phyloP scores from a whole-genome alignment of 2,113 vertebrate species.

The Nettapus auritus region DNA sequence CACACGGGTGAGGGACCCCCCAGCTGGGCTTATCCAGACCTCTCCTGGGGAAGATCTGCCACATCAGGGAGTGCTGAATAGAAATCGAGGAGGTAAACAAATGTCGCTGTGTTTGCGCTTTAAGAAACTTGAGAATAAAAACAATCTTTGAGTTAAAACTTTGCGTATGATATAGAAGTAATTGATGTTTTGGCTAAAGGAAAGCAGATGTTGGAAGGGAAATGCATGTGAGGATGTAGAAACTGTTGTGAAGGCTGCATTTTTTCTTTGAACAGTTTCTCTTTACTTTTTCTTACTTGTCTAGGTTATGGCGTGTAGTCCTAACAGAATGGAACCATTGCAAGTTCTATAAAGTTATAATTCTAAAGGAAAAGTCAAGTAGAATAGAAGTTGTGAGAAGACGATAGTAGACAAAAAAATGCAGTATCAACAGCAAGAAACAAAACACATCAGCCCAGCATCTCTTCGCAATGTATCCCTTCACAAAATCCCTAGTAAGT shows the following conservation, averaged over 20 bases:
- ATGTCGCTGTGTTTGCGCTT: background rate
- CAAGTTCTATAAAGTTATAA: background rate
- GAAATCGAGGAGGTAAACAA: background rate
- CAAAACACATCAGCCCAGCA: background rate
- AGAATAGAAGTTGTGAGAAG: background rate
- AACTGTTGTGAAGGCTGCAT: background rate
- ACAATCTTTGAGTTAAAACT: background rate
- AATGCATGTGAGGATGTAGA: background rate
- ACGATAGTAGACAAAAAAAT: background rate
- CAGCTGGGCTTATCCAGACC: background rate
- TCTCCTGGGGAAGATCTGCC: background rate
- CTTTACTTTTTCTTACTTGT: background rate
- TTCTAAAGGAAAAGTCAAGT: background rate
- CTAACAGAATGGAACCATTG: background rate
- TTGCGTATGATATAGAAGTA: background rate
- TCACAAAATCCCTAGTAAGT: background rate
- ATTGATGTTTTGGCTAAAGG: conserved; percentile 26
- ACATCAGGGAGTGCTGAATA: background rate
- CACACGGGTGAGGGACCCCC: background rate
- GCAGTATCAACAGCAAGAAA: background rate
- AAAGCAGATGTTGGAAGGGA: conserved; percentile 24
- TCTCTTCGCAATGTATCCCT: background rate
- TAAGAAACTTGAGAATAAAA: background rate
- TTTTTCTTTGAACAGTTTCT: background rate
- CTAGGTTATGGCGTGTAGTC: background rate